These are phyloP conservation scores for Lomographa bimaculata DNA, from an alignment of 2,888 invertebrate species.

Conservation along the genomic window DNA sequence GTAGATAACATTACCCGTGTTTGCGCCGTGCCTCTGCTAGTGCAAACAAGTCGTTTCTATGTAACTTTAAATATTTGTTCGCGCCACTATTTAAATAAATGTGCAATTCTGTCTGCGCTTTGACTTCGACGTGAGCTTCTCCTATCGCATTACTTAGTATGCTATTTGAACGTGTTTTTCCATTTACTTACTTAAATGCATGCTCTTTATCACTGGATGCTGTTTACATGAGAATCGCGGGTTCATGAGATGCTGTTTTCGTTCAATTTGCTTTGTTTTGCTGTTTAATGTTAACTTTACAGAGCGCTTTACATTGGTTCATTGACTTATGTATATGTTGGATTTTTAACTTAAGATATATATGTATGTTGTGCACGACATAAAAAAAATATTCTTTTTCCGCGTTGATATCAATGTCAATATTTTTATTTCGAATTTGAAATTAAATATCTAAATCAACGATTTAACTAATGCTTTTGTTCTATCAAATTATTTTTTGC, in stretches of 20 bases:
- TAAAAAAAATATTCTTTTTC: no score
- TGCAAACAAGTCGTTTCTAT: slow-evolving; percentile 60
- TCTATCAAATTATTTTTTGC: no score
- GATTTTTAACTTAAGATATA: no score
- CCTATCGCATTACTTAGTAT: slow-evolving; percentile 44
- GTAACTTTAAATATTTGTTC: slow-evolving; percentile 67
- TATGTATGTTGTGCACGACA: no score
- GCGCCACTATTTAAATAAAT: slow-evolving; percentile 65
- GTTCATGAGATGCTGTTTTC: slow-evolving; percentile 8
- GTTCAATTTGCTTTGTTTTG: slow-evolving; percentile 4
- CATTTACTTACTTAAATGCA: slow-evolving; percentile 33
- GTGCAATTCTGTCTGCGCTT: slow-evolving; percentile 52
- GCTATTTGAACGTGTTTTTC: slow-evolving; percentile 42
- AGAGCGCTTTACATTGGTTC: no score
- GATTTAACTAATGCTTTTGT: no score
- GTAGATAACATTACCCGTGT: slow-evolving; percentile 54
- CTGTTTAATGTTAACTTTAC: background rate
- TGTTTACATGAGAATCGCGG: slow-evolving; percentile 22
- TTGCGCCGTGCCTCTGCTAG: slow-evolving; percentile 48
- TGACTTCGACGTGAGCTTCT: slow-evolving; percentile 41
- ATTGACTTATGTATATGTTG: no score
- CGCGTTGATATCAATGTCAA: no score
- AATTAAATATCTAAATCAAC: no score
- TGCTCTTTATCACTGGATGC: slow-evolving; percentile 35
- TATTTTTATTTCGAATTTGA: no score